Percentiles rank a stretch among this genome's conserved stretches.
Evolutionary conservation across 2,797 vertebrate genomes (phyloP).

Genomic region (Acipenser transmontanus): DNA sequence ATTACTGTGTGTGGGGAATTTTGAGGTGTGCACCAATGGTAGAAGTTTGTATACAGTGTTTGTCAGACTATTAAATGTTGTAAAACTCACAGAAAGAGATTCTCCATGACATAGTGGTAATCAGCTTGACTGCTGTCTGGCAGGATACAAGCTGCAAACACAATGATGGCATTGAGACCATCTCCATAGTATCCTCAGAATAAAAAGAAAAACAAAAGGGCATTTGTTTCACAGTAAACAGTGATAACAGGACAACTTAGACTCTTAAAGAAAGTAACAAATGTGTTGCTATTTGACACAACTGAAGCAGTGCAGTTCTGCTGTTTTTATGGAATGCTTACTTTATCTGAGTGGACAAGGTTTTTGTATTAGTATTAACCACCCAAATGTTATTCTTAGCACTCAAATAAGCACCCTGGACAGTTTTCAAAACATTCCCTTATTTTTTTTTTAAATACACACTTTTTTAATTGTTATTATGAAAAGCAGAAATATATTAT

Average conservation of each 20-base stretch:
- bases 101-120: constrained; percentile 98
- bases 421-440: too few species aligned
- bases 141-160: constrained; percentile 95
- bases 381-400: too few species aligned
- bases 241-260: background rate
- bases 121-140: constrained; percentile 88
- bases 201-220: constrained; percentile 26
- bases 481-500: too few species aligned
- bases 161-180: constrained; percentile 92
- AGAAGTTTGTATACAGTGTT: too few species aligned
- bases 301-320: too few species aligned
- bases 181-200: constrained; percentile 87
- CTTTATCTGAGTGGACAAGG: background rate
- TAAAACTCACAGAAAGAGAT: constrained; percentile 93
- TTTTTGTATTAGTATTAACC: too few species aligned
- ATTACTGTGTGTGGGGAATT: background rate
- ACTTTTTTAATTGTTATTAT: too few species aligned
- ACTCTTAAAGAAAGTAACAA: background rate
- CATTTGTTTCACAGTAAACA: background rate
- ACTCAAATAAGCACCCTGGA: too few species aligned
- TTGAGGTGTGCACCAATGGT: too few species aligned
- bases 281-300: background rate
- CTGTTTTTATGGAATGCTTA: background rate
- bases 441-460: too few species aligned
- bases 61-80: too few species aligned